A percentile compares a stretch with the other conserved stretches of the same genome.
Evolutionary conservation across 1,140 invertebrate genomes (phyloP).

Genomic region (Magallana ariakensis): DNA sequence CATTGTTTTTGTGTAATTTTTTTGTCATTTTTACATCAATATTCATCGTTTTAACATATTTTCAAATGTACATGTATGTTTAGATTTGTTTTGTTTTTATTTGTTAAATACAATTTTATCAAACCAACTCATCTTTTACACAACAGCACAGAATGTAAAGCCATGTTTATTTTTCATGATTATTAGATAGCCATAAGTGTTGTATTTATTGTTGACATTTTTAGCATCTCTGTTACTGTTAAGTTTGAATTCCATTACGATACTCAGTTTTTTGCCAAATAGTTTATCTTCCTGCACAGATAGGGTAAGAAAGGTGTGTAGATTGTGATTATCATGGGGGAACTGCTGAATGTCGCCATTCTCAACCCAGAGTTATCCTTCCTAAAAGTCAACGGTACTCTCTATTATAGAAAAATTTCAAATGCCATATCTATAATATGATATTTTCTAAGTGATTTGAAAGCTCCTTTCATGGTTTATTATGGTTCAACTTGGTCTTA

Average conservation of each 20-base stretch:
- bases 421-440: no score
- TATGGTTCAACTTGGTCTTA: no score
- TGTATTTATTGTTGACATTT: constrained; percentile 25
- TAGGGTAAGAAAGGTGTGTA: background rate
- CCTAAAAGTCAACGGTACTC: no score
- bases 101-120: background rate
- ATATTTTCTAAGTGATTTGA: no score
- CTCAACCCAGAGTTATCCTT: no score
- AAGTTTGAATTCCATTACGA: background rate
- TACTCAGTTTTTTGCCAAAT: constrained; percentile 24
- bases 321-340: background rate
- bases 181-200: background rate
- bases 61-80: background rate
- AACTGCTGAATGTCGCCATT: no score
- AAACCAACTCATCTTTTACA: background rate
- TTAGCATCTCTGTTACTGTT: constrained; percentile 24
- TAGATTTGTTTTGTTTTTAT: background rate
- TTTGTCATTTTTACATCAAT: no score
- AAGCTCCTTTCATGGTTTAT: no score
- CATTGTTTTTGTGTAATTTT: no score
- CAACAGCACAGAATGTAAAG: background rate
- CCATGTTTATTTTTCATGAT: background rate
- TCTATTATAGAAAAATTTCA: no score
- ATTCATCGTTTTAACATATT: no score
- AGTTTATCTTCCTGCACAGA: background rate